Conservation (phyloP, 2,888 invertebrate species). For the Micoletzkya japonica region DNA sequence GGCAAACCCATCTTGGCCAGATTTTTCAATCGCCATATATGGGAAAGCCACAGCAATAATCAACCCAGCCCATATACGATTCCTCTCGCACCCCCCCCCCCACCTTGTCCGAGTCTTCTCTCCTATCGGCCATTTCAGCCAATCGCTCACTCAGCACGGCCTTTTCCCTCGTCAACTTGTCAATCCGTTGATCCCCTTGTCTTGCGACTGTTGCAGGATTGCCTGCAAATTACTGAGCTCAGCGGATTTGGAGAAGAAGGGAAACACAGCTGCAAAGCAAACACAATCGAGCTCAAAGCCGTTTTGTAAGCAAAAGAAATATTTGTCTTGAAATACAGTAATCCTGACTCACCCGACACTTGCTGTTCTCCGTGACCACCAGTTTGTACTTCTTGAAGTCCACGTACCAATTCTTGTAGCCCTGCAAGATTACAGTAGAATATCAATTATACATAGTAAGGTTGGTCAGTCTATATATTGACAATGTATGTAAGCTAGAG, state of each 20-base stretch:
- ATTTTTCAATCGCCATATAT: too few relatives aligned
- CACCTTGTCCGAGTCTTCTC: conserved; percentile 28
- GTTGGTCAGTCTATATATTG: too few relatives aligned
- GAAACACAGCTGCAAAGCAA: too few relatives aligned
- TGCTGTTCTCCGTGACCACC: conserved; percentile 62
- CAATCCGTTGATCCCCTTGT: conserved; percentile 66
- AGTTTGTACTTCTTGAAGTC: conserved; percentile 68
- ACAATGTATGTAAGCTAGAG: too few relatives aligned
- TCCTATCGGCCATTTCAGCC: conserved; percentile 21
- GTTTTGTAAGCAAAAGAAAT: background rate
- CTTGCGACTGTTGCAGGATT: conserved; percentile 65
- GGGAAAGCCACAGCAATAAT: too few relatives aligned
- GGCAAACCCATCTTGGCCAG: too few relatives aligned
- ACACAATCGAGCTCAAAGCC: background rate
- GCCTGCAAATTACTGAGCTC: conserved; percentile 37
- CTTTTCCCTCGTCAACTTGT: conserved; percentile 87
- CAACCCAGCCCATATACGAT: too few relatives aligned
- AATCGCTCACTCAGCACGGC: conserved; percentile 42
- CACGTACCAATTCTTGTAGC: conserved; percentile 83
- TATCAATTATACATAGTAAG: too few relatives aligned
- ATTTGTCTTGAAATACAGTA: conserved; percentile 4
- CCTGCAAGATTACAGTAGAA: too few relatives aligned
- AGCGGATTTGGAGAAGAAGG: too few relatives aligned
- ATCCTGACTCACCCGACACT: conserved; percentile 41
- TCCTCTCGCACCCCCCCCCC: background rate